phyloP scores from a whole-genome alignment of 1,140 invertebrate genomes.

The Drosophila takahashii region DNA sequence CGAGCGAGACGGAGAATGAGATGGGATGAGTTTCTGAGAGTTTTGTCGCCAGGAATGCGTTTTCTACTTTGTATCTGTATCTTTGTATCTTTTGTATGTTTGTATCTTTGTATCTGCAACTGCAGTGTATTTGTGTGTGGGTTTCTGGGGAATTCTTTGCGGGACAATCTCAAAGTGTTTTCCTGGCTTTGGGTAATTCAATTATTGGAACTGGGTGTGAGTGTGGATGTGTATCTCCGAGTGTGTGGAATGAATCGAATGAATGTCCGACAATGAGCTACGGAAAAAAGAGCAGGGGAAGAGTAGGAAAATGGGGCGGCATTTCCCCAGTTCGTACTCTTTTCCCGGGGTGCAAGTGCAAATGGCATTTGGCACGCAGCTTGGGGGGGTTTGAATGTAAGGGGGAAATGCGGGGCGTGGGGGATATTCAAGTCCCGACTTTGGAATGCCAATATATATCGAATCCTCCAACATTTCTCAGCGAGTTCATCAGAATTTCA shows the following conservation, averaged over 20 bases:
- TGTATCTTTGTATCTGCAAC: constrained; percentile 8
- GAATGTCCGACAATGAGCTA: constrained; percentile 41
- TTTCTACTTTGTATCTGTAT: constrained; percentile 31
- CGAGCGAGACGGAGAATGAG: constrained; percentile 18
- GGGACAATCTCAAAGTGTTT: constrained; percentile 31
- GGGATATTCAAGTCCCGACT: constrained; percentile 7
- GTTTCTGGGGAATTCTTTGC: constrained; percentile 30
- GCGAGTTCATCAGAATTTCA: constrained; percentile 35
- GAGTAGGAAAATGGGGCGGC: constrained; percentile 18
- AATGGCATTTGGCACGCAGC: constrained; percentile 58
- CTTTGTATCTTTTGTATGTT: constrained; percentile 10
- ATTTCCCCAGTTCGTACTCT: constrained; percentile 21
- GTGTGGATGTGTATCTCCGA: constrained; percentile 10
- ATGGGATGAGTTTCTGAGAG: constrained; percentile 22
- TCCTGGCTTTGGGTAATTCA: constrained; percentile 45
- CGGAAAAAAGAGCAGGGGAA: constrained; percentile 14
- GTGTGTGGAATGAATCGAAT: constrained; percentile 35
- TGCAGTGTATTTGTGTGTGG: constrained; percentile 15
- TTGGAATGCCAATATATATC: constrained; percentile 42
- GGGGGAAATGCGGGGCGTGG: background rate
- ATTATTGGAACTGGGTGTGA: constrained; percentile 28
- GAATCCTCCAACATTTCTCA: constrained; percentile 33
- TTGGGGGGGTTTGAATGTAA: background rate
- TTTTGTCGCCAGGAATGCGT: constrained; percentile 27
- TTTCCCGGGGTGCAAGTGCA: constrained; percentile 51